Percentiles rank a stretch among this genome's conserved stretches.
Evolutionary conservation across 2,888 invertebrate genomes (phyloP).

Genomic region (Torymus tubicola): DNA sequence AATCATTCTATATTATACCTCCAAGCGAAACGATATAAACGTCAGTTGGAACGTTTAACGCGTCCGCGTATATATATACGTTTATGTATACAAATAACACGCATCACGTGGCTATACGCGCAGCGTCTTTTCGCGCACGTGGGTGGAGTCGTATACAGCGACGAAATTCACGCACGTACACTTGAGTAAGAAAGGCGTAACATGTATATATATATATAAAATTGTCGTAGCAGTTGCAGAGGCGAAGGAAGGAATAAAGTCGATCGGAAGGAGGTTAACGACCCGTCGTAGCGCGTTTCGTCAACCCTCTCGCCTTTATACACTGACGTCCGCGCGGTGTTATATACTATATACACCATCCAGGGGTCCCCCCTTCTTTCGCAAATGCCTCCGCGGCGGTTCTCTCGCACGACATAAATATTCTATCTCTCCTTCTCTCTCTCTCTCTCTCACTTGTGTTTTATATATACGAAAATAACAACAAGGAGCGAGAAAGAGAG

Average conservation of each 20-base stretch:
- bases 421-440: too few species aligned
- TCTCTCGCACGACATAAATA: conserved; percentile 3
- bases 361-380: background rate
- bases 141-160: conserved; percentile 37
- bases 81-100: background rate
- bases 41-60: conserved; percentile 42
- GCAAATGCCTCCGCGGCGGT: background rate
- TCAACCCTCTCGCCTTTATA: too few species aligned
- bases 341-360: too few species aligned
- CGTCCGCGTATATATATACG: background rate
- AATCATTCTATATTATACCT: conserved; percentile 7
- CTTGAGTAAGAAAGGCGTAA: too few species aligned
- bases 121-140: conserved; percentile 42
- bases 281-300: background rate
- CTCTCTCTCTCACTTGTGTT: background rate
- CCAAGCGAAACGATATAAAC: conserved; percentile 29
- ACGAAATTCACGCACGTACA: conserved; percentile 1
- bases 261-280: conserved; percentile 26
- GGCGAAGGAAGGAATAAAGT: background rate
- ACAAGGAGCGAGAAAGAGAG: too few species aligned
- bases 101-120: background rate
- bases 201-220: too few species aligned
- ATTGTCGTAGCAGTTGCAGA: too few species aligned
- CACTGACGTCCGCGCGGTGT: too few species aligned
- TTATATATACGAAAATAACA: background rate